Base-by-base conservation (phyloP, 2,888 invertebrate genomes). In the Nemotelus pantherinus region DNA sequence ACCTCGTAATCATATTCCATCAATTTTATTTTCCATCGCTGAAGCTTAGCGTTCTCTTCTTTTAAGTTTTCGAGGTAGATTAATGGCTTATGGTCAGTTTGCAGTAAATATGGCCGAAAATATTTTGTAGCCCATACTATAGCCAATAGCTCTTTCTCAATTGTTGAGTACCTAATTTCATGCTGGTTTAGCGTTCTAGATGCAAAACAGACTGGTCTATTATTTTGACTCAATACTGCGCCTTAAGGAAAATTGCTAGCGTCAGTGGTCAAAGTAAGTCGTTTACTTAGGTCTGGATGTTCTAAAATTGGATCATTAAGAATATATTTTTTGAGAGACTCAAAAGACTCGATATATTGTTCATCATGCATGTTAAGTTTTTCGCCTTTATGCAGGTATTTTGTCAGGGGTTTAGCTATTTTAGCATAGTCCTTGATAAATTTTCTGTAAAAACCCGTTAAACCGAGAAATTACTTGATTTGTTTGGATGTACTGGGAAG, bases 51-150 rank as follows among this genome's bases (percentile, higher is more conserved):
- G 7, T 68, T 75, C 50, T 65, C 67, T 58, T 77, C 71, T 67
- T 72, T 72, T 4, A 76, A 39, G 25, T 60, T 63, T 9, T 68
- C 57, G 0, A 86, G 71, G 83, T 84, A 86, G 2, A 80, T 81
- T 3, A 86, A 74, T 0, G 85, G 85, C 74, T 83, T 80, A 77
- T 87, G 86, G 71, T 87, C 87, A 0, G 85, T 87, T 6, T 84
- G 82, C 0, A 87, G 84, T 0, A 77, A 41, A 45, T 85, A 85
- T 0, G 84, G 84, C 45, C 84, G 63, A 50, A 85, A 85, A 68
- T 84, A 82, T 80, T 85, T 84, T 2, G 80, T 78, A 0, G 83
- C 83, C 83, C 82, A 84, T 1, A 79, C 77, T 4, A 85, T 82
- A 0, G 81, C 81, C 58, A 84, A 57, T 2, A 84, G 68, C 80